Base-by-base conservation (phyloP, 2,797 vertebrate genomes). In the Lacerta viridis region DNA sequence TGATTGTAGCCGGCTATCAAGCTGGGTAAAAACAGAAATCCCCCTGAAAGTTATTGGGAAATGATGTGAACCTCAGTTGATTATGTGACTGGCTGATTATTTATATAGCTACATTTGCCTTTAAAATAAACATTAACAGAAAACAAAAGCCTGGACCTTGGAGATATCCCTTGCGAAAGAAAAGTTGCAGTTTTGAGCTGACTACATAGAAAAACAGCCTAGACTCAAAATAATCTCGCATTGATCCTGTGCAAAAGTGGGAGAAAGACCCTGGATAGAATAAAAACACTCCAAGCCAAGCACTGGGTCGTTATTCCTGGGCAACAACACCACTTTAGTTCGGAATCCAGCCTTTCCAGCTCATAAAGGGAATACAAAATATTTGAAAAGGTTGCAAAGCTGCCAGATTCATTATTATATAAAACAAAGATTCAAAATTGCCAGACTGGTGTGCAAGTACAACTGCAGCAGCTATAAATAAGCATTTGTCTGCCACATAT, bases 401-500 rank as follows among this genome's bases (percentile, higher is more conserved):
- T 36, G 41, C 64, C 4, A 78, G 20, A 50, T 69, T 50, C n/a
- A 27, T 50, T 50, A 13, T 50, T 55, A 15, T 55, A 55, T 55
- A 55, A 55, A 55, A 55, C 50, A 55, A 55, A 55, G 50, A 55
- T 55, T 64, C 17, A 85, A 64, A 77, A 66, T 6, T 36, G 23
- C 7, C 64, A 39, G 41, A 86, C 68, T 20, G 9, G 23, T 59
- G 4, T 36, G 33, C 11, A 78, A 29, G 50, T 27, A 29, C 41
- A 86, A 9, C 17, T 39, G 23, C 13, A 71, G n/a, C 43, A 79
- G 27, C 39, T 41, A 68, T 39, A n/a, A 59, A 74, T 43, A 80
- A 79, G 71, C 3, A 85, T 27, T 43, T 72, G 7, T n/a, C 27
- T 86, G 33, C 23, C 41, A 89, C 84, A 92, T 84, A 92, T 84